phyloP scores from a whole-genome alignment of 1,140 invertebrate species.

The Ooceraea biroi region DNA sequence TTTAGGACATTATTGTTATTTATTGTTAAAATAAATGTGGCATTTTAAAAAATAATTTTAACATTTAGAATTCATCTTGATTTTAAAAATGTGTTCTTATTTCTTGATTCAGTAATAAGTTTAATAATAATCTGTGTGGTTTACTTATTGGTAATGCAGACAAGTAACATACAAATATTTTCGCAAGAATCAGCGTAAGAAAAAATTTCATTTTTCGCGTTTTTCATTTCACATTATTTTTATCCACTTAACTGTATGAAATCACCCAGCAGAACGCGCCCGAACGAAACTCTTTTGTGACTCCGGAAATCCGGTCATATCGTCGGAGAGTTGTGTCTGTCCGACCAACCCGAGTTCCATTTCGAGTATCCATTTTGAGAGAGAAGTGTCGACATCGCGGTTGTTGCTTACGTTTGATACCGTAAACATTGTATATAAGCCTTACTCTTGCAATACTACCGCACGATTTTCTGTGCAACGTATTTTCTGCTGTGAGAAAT shows the following conservation, averaged over 20 bases:
- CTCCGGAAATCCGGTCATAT: neutral
- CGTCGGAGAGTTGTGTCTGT: conserved; percentile 7
- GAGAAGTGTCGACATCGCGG: conserved; percentile 13
- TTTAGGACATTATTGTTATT: too few relatives aligned
- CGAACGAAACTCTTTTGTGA: neutral
- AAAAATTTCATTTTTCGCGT: neutral
- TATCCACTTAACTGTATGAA: neutral
- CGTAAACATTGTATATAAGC: conserved; percentile 38
- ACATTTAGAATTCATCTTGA: too few relatives aligned
- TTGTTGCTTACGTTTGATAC: conserved; percentile 21
- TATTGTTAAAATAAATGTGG: too few relatives aligned
- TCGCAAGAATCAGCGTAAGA: too few relatives aligned
- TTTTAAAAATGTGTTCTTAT: too few relatives aligned
- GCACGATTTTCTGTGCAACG: neutral
- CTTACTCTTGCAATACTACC: neutral
- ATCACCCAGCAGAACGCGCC: neutral
- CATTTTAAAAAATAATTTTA: too few relatives aligned
- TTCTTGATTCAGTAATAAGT: too few relatives aligned
- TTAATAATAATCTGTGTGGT: too few relatives aligned
- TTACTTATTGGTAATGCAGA: too few relatives aligned
- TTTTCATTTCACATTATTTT: neutral
- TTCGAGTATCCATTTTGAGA: conserved; percentile 35
- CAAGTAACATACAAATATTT: too few relatives aligned
- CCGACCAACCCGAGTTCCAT: neutral
- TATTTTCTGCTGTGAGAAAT: conserved; percentile 11